Conservation (phyloP, 2,888 invertebrate genomes). For the Tricholauxania praeusta region DNA sequence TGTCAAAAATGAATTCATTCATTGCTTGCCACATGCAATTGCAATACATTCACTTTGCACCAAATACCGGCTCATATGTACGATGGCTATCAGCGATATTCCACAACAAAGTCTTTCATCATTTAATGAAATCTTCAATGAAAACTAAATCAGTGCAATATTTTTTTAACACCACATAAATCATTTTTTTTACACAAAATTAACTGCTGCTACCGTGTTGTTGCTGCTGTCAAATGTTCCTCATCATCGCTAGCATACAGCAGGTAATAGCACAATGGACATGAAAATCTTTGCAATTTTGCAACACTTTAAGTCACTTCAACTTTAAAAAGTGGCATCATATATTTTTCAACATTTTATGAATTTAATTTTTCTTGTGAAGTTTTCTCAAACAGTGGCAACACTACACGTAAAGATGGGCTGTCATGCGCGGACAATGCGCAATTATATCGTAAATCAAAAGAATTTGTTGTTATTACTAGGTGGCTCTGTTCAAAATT, state of each 20-base stretch:
- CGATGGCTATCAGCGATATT: too few relatives aligned
- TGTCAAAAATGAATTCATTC: too few relatives aligned
- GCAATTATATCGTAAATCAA: constrained; percentile 20
- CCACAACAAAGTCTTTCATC: too few relatives aligned
- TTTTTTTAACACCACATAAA: background rate
- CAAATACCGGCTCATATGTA: too few relatives aligned
- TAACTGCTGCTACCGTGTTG: background rate
- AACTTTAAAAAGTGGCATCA: background rate
- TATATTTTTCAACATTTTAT: constrained; percentile 7
- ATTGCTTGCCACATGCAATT: too few relatives aligned
- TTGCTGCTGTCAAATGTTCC: constrained; percentile 8
- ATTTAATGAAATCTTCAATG: background rate
- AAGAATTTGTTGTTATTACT: background rate
- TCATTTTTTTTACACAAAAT: constrained; percentile 1
- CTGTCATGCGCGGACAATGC: background rate
- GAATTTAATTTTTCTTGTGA: background rate
- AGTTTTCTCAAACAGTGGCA: constrained; percentile 9
- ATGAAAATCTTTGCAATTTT: constrained; percentile 14
- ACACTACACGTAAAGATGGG: constrained; percentile 14
- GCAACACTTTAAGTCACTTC: background rate
- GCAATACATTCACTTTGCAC: too few relatives aligned
- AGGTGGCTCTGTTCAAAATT: too few relatives aligned
- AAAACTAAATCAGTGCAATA: background rate
- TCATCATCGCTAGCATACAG: background rate
- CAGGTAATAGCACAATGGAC: background rate